Evolutionary conservation across 37 sponge, comb jelly and placozoan species (phyloP).

Genomic region (Amphimedon queenslandica): DNA sequence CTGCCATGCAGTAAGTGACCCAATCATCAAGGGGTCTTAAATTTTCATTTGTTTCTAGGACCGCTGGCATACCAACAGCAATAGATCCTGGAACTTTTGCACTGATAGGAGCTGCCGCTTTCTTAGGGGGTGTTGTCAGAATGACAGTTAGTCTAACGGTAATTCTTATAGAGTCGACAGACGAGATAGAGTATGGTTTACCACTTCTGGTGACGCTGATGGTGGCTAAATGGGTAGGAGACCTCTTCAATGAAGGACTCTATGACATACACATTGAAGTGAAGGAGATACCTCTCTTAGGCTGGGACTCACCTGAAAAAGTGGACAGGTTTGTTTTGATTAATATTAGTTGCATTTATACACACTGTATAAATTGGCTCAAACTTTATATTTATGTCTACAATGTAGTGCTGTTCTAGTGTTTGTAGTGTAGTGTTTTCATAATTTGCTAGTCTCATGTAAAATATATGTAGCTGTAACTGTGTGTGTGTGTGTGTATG

Average conservation of each 20-base stretch:
- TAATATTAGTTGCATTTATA: no score
- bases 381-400: no score
- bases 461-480: no score
- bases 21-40: no score
- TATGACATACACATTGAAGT: conserved; percentile 87
- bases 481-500: no score
- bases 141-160: conserved; percentile 99
- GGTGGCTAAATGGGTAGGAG: conserved; percentile 99
- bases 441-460: no score
- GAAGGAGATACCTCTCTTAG: conserved; percentile 77
- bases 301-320: conserved; percentile 74
- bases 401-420: no score
- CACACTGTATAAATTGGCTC: no score
- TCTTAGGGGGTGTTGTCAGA: conserved; percentile 94
- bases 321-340: conserved; percentile 77
- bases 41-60: background rate
- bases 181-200: conserved; percentile 92
- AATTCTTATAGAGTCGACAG: conserved; percentile 93
- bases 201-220: conserved; percentile 93
- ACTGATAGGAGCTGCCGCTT: conserved; percentile 94
- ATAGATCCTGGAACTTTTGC: conserved; percentile 87
- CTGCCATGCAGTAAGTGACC: conserved; percentile 47
- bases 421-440: no score
- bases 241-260: conserved; percentile 84
- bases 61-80: background rate